These are phyloP conservation scores for Holocentrus rufus DNA, from an alignment of 2,797 vertebrate genomes.

Conservation along the genomic window DNA sequence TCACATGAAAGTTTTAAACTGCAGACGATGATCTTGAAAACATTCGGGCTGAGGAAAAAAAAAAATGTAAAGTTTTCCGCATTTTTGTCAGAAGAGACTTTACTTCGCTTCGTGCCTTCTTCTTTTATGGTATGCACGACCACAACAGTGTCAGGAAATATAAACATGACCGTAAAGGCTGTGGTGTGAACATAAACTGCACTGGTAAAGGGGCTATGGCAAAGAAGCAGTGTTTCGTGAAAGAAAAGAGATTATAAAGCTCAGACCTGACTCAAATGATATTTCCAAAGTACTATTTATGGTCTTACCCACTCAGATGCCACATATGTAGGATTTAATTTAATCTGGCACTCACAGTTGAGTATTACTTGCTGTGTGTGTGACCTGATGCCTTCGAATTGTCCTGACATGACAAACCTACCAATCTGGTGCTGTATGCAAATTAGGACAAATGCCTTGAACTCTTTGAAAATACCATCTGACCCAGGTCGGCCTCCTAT, in stretches of 20 bases:
- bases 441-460: too few relatives aligned
- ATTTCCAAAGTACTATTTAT: background rate
- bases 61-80: slow-evolving; percentile 36
- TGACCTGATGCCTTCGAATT: background rate
- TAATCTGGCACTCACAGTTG: too few relatives aligned
- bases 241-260: background rate
- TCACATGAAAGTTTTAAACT: slow-evolving; percentile 61
- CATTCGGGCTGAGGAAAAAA: slow-evolving; percentile 35
- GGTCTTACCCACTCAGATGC: background rate
- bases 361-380: too few relatives aligned
- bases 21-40: slow-evolving; percentile 57
- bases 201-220: slow-evolving; percentile 9
- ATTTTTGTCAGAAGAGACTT: slow-evolving; percentile 28
- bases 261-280: background rate
- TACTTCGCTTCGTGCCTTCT: background rate
- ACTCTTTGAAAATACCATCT: slow-evolving; percentile 1
- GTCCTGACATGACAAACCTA: background rate
- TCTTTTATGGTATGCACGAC: background rate
- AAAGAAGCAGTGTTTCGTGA: background rate
- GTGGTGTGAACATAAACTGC: slow-evolving; percentile 25
- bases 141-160: slow-evolving; percentile 1
- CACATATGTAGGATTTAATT: background rate
- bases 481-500: background rate
- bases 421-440: background rate
- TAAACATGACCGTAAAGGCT: slow-evolving; percentile 8